Conservation (phyloP, 2,888 invertebrate genomes). For the Hecatera dysodea region DNA sequence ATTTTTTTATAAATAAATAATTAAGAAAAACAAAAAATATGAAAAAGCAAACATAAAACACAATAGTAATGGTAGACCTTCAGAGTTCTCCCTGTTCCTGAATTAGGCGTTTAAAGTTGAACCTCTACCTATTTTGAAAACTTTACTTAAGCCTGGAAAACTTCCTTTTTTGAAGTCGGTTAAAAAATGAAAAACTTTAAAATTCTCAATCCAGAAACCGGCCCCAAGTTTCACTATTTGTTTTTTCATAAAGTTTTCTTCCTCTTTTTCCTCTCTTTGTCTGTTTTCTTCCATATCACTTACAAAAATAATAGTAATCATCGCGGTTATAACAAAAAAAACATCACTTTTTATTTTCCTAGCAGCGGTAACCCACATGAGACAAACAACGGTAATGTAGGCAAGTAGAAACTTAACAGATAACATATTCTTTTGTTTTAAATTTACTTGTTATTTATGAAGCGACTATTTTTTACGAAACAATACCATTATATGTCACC, state of each 20-base stretch:
- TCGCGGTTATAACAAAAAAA: conserved; percentile 12
- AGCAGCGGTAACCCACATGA: conserved; percentile 51
- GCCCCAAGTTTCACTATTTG: too few relatives aligned
- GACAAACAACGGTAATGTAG: conserved; percentile 33
- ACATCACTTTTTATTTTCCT: conserved; percentile 31
- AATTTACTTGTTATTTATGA: conserved; percentile 81
- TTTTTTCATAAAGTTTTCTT: conserved; percentile 1
- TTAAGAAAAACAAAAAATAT: too few relatives aligned
- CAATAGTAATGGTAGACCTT: too few relatives aligned
- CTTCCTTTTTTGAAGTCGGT: too few relatives aligned
- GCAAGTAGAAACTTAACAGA: conserved; percentile 69
- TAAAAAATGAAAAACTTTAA: too few relatives aligned
- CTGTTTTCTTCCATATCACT: background rate
- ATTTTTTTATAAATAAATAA: too few relatives aligned
- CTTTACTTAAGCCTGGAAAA: too few relatives aligned
- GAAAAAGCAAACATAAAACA: too few relatives aligned
- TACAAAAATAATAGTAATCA: background rate
- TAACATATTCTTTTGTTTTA: conserved; percentile 84
- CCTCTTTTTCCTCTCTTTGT: background rate
- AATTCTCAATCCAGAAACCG: too few relatives aligned
- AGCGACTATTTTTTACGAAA: conserved; percentile 84
- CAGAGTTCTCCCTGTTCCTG: too few relatives aligned
- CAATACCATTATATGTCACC: conserved; percentile 87
- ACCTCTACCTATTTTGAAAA: too few relatives aligned
- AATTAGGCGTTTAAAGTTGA: too few relatives aligned